These are phyloP conservation scores for Hydra vulgaris DNA, from an alignment of 30 jellyfish, hydroid and myxozoan species.

Conservation along the genomic window DNA sequence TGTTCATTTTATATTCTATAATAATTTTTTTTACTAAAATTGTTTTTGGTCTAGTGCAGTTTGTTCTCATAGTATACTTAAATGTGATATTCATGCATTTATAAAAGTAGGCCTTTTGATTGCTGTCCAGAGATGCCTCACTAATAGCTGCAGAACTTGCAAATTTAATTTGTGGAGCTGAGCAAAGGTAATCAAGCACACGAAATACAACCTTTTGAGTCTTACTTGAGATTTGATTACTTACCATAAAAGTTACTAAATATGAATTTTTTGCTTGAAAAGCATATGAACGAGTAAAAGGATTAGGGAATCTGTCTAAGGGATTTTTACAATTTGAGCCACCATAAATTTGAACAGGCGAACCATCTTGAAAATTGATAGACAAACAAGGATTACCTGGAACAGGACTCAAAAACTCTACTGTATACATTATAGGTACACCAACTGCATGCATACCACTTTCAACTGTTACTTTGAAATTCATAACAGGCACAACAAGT, in stretches of 20 bases:
- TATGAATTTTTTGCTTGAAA: not conserved
- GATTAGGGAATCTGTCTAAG: not conserved
- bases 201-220: not conserved
- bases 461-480: not conserved
- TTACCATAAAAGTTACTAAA: constrained; percentile 1
- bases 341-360: not conserved
- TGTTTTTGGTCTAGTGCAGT: not conserved
- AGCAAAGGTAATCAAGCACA: constrained; percentile 14
- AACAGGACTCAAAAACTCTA: not conserved
- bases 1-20: not conserved
- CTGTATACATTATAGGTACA: not conserved
- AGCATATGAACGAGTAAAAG: not conserved
- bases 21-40: too few species aligned
- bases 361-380: not conserved
- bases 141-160: constrained; percentile 14
- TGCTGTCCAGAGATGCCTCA: not conserved
- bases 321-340: not conserved
- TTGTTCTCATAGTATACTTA: not conserved
- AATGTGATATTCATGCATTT: not conserved
- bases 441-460: not conserved
- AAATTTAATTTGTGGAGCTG: not conserved
- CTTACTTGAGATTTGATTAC: constrained; percentile 4
- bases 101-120: not conserved
- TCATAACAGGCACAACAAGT: not conserved
- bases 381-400: not conserved